Conservation (phyloP, 2,113 vertebrate genomes). For the Coryphaenoides rupestris region DNA sequence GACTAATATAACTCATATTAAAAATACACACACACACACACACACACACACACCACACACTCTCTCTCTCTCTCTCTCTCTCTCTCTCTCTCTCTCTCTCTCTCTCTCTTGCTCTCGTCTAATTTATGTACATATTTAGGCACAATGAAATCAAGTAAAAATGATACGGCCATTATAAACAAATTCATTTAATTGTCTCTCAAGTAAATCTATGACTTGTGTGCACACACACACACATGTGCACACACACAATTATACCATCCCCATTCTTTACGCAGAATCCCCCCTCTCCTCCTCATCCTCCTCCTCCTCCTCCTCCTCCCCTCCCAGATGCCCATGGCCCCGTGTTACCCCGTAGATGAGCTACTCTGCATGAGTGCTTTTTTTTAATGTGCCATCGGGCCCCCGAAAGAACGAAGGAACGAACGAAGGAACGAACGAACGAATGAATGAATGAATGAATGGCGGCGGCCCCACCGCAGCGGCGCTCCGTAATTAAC, state of each 20-base stretch:
- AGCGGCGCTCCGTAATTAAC: slow-evolving; percentile 63
- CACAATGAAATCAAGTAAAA: too few relatives aligned
- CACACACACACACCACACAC: too few relatives aligned
- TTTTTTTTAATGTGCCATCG: slow-evolving; percentile 54
- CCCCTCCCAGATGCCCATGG: neutral
- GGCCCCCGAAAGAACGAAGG: slow-evolving; percentile 49
- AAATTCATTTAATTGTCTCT: too few relatives aligned
- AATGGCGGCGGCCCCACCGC: neutral
- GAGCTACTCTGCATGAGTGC: slow-evolving; percentile 61
- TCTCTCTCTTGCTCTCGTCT: too few relatives aligned
- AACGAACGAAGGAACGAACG: slow-evolving; percentile 45
- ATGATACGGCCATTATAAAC: too few relatives aligned
- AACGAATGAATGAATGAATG: slow-evolving; percentile 44
- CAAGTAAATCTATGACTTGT: too few relatives aligned
- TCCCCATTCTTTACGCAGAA: too few relatives aligned
- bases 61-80: too few relatives aligned
- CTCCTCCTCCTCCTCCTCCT: too few relatives aligned
- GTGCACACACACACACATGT: slow-evolving; percentile 15
- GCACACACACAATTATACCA: neutral
- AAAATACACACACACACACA: slow-evolving; percentile 5
- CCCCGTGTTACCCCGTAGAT: slow-evolving; percentile 31
- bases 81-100: too few relatives aligned
- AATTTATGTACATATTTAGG: too few relatives aligned
- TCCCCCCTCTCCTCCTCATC: neutral
- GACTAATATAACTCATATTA: slow-evolving; percentile 18